These are phyloP conservation scores for Propithecus coquereli DNA, from an alignment of 2,113 vertebrate species.

Conservation along the genomic window DNA sequence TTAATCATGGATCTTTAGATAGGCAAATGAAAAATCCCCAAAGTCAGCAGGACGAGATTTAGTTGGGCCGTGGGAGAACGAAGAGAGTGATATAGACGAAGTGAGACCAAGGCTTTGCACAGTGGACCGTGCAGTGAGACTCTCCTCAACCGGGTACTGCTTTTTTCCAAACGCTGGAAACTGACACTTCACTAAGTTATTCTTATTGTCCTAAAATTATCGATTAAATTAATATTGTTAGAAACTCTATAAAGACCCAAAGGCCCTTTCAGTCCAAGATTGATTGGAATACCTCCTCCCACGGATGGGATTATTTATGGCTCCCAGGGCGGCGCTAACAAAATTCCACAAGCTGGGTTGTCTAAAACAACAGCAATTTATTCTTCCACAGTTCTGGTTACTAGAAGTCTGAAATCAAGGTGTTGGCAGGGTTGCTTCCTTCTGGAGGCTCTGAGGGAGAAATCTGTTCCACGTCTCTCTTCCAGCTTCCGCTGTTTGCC, in stretches of 20 bases:
- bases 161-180: background rate
- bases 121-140: accelerated
- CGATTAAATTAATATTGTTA: background rate
- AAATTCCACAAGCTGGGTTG: background rate
- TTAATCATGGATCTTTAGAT: background rate
- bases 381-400: background rate
- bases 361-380: background rate
- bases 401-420: background rate
- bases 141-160: background rate
- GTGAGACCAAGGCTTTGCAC: accelerated
- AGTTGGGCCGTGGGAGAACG: accelerated
- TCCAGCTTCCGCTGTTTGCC: background rate
- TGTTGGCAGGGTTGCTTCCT: accelerated
- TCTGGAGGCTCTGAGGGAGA: background rate
- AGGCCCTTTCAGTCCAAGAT: background rate
- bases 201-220: background rate
- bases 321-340: accelerated
- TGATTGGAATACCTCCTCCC: background rate
- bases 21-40: background rate
- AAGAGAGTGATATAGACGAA: background rate
- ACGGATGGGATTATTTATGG: background rate
- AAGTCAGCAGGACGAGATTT: background rate
- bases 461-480: background rate
- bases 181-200: background rate
- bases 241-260: background rate